Evolutionary conservation across 2,888 invertebrate genomes (phyloP), one percentile per base, ranked within the genome.

Genomic region (Pomacea canaliculata): DNA sequence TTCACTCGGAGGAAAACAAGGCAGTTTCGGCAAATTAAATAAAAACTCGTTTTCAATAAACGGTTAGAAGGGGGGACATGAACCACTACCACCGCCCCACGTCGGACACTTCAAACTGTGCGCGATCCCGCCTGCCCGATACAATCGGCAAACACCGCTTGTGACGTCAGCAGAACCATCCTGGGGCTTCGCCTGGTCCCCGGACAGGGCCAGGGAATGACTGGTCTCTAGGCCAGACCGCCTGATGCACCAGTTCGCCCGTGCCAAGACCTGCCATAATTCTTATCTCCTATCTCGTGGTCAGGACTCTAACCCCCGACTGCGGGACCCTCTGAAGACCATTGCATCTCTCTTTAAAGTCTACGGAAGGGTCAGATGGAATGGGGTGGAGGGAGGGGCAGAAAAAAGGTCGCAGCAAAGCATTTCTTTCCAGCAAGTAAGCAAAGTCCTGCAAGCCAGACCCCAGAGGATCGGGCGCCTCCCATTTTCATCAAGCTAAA

Each of bases 401-500:
- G 9, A 69, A 70, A 37, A 37, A 70, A 27, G 23, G 59, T 18
- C n/a, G 59, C 18, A n/a, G 19, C 49, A 46, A 37, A 5, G 70
- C 59, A 23, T 59, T 70, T 70, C 27, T 27, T 49, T 59, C 56
- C 70, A 10, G n/a, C 56, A 70, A 59, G 56, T 49, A 49, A 19
- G 51, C 51, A 56, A 56, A 56, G 10, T 19, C 63, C 19, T 10
- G 18, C 23, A n/a, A 19, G 23, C 23, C 9, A 63, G 63, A 27
- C 12, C 18, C 65, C 51, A 49, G 46, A 71, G 70, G 70, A 70
- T 62, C 23, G 27, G 66, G 27, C 60, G 51, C 65, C 63, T 37
- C 56, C n/a, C 56, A 48, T n/a, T 70, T 72, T 79, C 78, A 79
- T 79, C 76, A 79, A 76, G 56, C 71, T 76, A 79, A 79, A 79